Evolutionary conservation across 2,888 invertebrate species (phyloP).

Genomic region (Rhamnusium bicolor): DNA sequence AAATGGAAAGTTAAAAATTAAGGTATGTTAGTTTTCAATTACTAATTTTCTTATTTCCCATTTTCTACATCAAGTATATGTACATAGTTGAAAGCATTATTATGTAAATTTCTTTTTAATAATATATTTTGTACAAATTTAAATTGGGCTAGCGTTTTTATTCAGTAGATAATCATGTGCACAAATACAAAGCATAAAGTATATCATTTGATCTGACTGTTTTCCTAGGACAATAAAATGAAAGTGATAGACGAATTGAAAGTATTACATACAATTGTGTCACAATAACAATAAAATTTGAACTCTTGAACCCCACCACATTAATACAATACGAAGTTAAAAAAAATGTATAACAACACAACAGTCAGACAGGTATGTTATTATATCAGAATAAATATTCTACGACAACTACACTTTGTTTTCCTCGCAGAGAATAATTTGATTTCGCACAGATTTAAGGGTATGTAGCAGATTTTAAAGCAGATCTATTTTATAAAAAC

Average conservation of each 20-base stretch:
- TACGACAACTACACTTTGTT: not conserved
- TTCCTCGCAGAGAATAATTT: no score
- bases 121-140: not conserved
- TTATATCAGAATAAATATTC: not conserved
- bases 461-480: no score
- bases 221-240: conserved; percentile 30
- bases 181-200: not conserved
- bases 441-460: no score
- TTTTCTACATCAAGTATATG: not conserved
- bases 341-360: not conserved
- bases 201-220: conserved; percentile 5
- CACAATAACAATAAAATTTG: conserved; percentile 1
- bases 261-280: conserved; percentile 18
- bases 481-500: no score
- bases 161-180: not conserved
- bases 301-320: not conserved
- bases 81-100: not conserved
- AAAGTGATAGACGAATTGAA: conserved; percentile 32
- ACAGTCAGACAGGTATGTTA: not conserved
- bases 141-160: not conserved
- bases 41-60: not conserved
- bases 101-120: not conserved
- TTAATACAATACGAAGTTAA: conserved; percentile 3
- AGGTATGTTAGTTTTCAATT: no score
- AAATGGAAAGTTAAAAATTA: no score